A percentile compares a stretch with the other conserved stretches of the same genome.
These are phyloP conservation scores for Jaculus jaculus DNA, from an alignment of 2,113 vertebrate genomes.

Conservation along the genomic window DNA sequence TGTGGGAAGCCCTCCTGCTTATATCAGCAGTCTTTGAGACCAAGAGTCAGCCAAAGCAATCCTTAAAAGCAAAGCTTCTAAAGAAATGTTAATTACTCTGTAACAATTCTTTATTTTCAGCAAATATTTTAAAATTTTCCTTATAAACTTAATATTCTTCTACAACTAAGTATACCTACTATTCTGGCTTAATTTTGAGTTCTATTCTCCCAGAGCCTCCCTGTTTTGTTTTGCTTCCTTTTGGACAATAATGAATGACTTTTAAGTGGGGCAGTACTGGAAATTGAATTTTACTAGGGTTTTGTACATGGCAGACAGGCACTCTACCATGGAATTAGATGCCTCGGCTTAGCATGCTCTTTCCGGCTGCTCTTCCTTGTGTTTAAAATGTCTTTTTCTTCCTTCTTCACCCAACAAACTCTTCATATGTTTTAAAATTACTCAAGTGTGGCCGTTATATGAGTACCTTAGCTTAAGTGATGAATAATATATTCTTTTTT, in stretches of 20 bases:
- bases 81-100: neutral
- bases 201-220: neutral
- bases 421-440: neutral
- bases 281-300: neutral
- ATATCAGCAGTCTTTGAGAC: no score
- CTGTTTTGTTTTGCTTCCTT: neutral
- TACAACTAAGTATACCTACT: neutral
- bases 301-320: no score
- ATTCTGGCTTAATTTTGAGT: neutral
- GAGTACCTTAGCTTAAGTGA: neutral
- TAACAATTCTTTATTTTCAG: neutral
- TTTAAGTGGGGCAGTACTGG: neutral
- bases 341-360: neutral
- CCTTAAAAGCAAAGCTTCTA: no score
- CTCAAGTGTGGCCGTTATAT: neutral
- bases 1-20: no score
- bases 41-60: no score
- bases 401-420: neutral
- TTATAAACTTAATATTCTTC: no score
- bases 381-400: conserved; percentile 11
- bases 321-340: no score
- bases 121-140: neutral
- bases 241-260: neutral
- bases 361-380: conserved; percentile 14
- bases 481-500: neutral